Evolutionary conservation across 2,888 invertebrate genomes (phyloP), one percentile per base, ranked within the genome.

Genomic region (Hypena proboscidalis): DNA sequence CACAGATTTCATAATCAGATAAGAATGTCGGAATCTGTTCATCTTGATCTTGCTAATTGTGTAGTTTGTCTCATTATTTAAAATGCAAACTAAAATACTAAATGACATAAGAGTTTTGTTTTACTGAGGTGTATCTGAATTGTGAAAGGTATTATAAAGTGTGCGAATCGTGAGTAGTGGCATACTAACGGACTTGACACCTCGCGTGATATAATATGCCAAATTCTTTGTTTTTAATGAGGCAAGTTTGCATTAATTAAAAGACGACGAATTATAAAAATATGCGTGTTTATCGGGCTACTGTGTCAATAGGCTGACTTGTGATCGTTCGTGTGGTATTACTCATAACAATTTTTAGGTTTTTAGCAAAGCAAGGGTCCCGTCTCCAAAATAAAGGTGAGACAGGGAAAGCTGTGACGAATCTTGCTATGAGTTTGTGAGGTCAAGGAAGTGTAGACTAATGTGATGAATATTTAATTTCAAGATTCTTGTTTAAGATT

Each of bases 1-100:
- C 26, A 32, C 15, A n/a, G 13, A 40, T 62, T 52, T 43, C 40
- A 8, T 49, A 31, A 50, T 41, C 47, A 33, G 8, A 40, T 40
- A 47, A 23, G 22, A 39, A 36, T 20, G 11, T 38, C 36, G 36
- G 40, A 30, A 36, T 27, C 23, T 3, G 19, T 11, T 19, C 23
- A 36, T 32, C 35, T 60, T 42, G 23, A 57, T 44, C 33, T 13
- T 32, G 30, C 51, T 63, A 53, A 62, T 58, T 49, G 42, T 19
- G 21, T n/a, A 23, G 51, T 64, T 64, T 57, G 58, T 64, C 20
- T 46, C 36, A 39, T 55, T 40, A 58, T 35, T 26, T 38, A 56
- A 41, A 55, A 42, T 36, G 32, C 22, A n/a, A n/a, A n/a, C 14
- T 14, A 14, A 26, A 26, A 26, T n/a, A 26, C 26, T 26, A 26